These are phyloP conservation scores for Drosophila percnosoma DNA, from an alignment of 2,888 invertebrate species.

Conservation along the genomic window DNA sequence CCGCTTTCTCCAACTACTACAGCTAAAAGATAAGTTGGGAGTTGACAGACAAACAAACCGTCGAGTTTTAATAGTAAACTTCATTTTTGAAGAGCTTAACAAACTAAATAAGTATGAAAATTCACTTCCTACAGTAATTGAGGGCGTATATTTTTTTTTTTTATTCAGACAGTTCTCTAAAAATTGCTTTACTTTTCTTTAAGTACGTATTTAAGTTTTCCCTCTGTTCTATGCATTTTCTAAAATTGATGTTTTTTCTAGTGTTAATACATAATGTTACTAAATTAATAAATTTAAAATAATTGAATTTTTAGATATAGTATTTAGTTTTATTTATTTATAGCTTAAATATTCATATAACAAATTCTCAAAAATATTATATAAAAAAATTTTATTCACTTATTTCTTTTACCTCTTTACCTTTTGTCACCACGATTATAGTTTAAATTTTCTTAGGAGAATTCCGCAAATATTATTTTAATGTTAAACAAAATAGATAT, in stretches of 20 bases:
- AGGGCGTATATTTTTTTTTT: background rate
- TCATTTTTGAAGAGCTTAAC: slow-evolving; percentile 26
- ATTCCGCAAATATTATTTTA: background rate
- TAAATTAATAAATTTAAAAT: background rate
- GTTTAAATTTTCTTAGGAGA: background rate
- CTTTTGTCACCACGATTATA: background rate
- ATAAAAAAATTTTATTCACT: background rate
- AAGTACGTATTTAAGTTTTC: background rate
- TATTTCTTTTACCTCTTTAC: background rate
- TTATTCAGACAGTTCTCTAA: background rate
- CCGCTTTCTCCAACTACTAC: slow-evolving; percentile 21
- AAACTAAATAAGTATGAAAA: slow-evolving; percentile 4
- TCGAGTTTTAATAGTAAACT: slow-evolving; percentile 2
- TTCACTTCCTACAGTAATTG: slow-evolving; percentile 5
- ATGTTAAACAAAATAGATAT: background rate
- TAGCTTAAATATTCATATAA: background rate
- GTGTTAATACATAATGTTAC: background rate
- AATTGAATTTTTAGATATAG: no score
- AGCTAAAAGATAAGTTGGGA: slow-evolving; percentile 16
- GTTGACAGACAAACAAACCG: background rate
- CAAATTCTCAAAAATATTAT: background rate
- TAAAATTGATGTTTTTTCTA: background rate
- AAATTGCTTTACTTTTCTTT: background rate
- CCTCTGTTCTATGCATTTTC: background rate
- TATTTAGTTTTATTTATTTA: background rate